Percentiles rank a stretch among this genome's conserved stretches.
Conservation (phyloP, 2,888 invertebrate species). For the Celastrina argiolus region DNA sequence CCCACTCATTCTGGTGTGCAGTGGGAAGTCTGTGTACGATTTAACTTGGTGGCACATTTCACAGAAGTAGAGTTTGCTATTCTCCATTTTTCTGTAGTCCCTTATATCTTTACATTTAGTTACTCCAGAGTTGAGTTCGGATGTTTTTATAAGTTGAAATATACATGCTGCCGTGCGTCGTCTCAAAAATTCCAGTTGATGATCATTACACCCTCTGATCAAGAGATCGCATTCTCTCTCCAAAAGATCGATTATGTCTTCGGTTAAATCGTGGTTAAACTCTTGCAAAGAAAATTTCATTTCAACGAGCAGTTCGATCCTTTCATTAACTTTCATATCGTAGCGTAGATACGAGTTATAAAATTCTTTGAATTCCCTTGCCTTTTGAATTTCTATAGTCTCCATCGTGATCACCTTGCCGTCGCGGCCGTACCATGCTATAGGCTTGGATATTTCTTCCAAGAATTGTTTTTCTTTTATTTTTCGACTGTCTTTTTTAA, state of each 20-base stretch:
- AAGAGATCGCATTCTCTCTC: slow-evolving; percentile 85
- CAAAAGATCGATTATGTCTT: slow-evolving; percentile 80
- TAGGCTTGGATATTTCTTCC: slow-evolving; percentile 83
- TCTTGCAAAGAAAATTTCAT: slow-evolving; percentile 82
- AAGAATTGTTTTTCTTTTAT: slow-evolving; percentile 80
- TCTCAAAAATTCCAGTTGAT: slow-evolving; percentile 80
- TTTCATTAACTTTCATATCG: slow-evolving; percentile 79
- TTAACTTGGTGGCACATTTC: slow-evolving; percentile 83
- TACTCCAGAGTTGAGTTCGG: slow-evolving; percentile 78
- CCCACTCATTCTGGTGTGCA: slow-evolving; percentile 78
- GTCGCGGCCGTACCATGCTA: slow-evolving; percentile 86
- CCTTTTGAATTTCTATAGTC: slow-evolving; percentile 87
- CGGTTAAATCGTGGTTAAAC: slow-evolving; percentile 76
- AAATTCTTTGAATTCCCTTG: slow-evolving; percentile 84
- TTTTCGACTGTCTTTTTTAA: slow-evolving; percentile 78
- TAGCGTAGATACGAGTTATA: slow-evolving; percentile 82
- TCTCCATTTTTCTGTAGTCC: slow-evolving; percentile 62
- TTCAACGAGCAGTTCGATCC: slow-evolving; percentile 83
- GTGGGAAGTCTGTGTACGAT: slow-evolving; percentile 77
- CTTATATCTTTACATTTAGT: slow-evolving; percentile 69
- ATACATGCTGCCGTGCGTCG: slow-evolving; percentile 80
- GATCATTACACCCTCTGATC: slow-evolving; percentile 78
- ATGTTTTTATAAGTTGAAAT: slow-evolving; percentile 76
- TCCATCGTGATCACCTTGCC: slow-evolving; percentile 86
- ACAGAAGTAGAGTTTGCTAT: slow-evolving; percentile 70